Base-by-base conservation (phyloP, 2,113 vertebrate species). In the Epinephelus lanceolatus region DNA sequence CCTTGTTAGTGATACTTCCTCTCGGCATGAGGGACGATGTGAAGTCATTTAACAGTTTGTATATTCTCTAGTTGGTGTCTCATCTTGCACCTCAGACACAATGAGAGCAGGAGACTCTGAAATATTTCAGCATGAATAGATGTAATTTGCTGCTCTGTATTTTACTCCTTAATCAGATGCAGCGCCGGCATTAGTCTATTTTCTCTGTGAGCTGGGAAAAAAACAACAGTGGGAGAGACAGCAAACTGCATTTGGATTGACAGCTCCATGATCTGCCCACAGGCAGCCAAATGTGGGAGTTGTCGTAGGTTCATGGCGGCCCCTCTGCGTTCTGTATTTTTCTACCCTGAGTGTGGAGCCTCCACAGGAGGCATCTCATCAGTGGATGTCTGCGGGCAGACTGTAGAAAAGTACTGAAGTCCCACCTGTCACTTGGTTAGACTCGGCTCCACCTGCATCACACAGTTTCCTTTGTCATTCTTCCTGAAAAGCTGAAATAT, bases 241-340 rank as follows among this genome's bases (percentile, higher is more conserved):
- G 69, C 12, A 53, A 52, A 19, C n/a, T 40, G 62, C 5, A 63
- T 60, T 68, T 18, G 71, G 84, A 83, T 42, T 67, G 88, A 90
- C 86, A 71, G 76, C 84, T 75, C n/a, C 17, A 66, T 67, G 88
- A 62, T 86, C 78, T 61, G 71, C 87, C 80, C 42, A 81, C 87
- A 63, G 78, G 75, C 69, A 25, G 72, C 77, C 15, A 6, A 13
- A 78, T 69, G 67, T 82, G 71, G 65, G 83, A 66, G 72, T 69
- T 61, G 21, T 75, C 49, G 18, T 27, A 53, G 60, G 15, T 13
- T 78, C 76, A 1, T 2, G 37, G 77, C 14, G 65, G 69, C 73
- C 57, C 69, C 4, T 40, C 66, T 0, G 47, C 33, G 11, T 45
- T 71, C 12, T 33, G 19, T 25, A 61, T 47, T 27, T 81, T 56